Evolutionary conservation across 1,140 invertebrate species (phyloP).

Genomic region (Tetragnatha versicolor): DNA sequence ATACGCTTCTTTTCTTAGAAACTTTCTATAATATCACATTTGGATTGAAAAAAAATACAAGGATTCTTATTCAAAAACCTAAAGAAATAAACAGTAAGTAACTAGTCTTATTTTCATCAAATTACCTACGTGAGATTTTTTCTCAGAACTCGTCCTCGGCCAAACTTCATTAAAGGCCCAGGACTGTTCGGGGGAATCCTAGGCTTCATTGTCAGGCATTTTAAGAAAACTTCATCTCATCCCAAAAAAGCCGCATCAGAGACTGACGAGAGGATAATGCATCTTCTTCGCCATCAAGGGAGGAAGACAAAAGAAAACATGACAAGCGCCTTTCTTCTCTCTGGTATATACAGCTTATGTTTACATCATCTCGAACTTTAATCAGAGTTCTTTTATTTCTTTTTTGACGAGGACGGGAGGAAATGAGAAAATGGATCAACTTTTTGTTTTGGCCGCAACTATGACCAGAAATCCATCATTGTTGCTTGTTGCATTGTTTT

Average conservation of each 20-base stretch:
- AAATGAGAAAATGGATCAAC: not conserved
- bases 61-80: no score
- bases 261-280: not conserved
- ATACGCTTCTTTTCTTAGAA: no score
- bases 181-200: no score
- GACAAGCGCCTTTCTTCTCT: constrained; percentile 8
- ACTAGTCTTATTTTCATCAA: no score
- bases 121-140: no score
- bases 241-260: not conserved
- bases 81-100: no score
- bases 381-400: constrained; percentile 14
- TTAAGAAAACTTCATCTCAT: no score
- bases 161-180: no score
- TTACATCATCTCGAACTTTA: constrained; percentile 13
- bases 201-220: no score
- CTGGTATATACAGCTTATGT: constrained; percentile 3
- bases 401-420: not conserved
- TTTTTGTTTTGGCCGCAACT: not conserved
- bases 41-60: no score
- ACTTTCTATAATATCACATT: no score
- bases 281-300: not conserved
- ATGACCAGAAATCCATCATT: not conserved
- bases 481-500: not conserved
- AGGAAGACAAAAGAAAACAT: not conserved
- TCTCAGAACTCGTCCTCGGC: no score